Evolutionary conservation across 2,113 vertebrate species (phyloP).

Genomic region (Electrona antarctica): DNA sequence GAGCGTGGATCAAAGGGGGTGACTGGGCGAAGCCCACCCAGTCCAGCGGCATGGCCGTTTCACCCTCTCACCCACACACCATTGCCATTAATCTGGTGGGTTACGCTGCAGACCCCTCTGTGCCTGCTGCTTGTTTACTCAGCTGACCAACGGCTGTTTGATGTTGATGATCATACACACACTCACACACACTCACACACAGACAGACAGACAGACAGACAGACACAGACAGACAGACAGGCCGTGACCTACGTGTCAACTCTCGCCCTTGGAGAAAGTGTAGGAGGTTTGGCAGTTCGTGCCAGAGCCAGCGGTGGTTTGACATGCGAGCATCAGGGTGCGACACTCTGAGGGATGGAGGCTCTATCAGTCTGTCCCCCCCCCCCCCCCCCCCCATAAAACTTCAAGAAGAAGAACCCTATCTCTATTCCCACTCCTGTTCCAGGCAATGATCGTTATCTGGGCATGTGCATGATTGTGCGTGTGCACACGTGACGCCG

Average conservation of each 20-base stretch:
- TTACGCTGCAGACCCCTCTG: constrained; percentile 39
- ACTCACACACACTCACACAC: constrained; percentile 3
- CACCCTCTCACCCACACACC: constrained; percentile 72
- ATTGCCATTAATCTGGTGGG: constrained; percentile 66
- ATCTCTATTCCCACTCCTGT: constrained; percentile 56
- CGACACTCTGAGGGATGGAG: constrained; percentile 58
- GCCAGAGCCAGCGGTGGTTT: constrained; percentile 59
- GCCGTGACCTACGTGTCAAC: constrained; percentile 53
- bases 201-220: constrained; percentile 11
- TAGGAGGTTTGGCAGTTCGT: constrained; percentile 59
- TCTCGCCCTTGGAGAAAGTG: constrained; percentile 51
- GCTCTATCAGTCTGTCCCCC: constrained; percentile 65
- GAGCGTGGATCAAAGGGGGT: constrained; percentile 65
- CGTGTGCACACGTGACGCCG: constrained; percentile 18
- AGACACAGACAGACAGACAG: constrained; percentile 6
- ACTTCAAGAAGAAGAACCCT: constrained; percentile 46
- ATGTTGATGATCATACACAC: constrained; percentile 60
- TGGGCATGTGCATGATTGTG: constrained; percentile 29
- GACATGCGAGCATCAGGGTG: constrained; percentile 68
- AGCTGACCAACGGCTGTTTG: constrained; percentile 73
- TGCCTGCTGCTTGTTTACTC: constrained; percentile 69
- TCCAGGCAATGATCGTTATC: constrained; percentile 59
- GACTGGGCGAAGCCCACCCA: constrained; percentile 56
- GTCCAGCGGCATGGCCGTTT: constrained; percentile 54
- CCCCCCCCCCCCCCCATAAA: constrained; percentile 43